Conservation (phyloP, 30 jellyfish, hydroid and myxozoan species). For the Euphysa ruthae region DNA sequence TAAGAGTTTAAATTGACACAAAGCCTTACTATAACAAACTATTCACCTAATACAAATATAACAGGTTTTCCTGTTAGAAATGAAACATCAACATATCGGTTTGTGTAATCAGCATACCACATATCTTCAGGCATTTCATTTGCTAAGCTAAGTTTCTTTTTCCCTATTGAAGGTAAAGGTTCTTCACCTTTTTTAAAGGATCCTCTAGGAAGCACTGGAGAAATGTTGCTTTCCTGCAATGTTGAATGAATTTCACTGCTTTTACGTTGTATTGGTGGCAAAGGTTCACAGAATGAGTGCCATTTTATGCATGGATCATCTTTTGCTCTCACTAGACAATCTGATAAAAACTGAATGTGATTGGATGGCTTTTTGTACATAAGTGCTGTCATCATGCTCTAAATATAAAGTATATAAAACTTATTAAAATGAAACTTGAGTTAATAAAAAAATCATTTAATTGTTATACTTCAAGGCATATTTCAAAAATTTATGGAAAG, state of each 20-base stretch:
- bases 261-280: constrained; percentile 79
- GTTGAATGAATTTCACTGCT: constrained; percentile 20
- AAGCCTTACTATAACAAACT: no score
- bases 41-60: constrained; percentile 70
- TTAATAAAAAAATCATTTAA: neutral
- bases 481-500: no score
- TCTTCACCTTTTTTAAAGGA: neutral
- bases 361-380: constrained; percentile 89
- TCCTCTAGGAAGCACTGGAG: neutral
- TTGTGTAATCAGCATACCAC: constrained; percentile 35
- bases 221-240: constrained; percentile 26
- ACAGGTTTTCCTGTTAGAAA: constrained; percentile 35
- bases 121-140: neutral
- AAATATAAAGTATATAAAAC: neutral
- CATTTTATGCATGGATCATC: constrained; percentile 54
- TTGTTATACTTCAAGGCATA: no score
- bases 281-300: constrained; percentile 84
- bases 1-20: no score
- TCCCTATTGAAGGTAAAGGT: neutral
- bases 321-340: constrained; percentile 65
- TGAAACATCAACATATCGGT: constrained; percentile 5
- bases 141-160: neutral
- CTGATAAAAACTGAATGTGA: constrained; percentile 69
- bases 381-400: constrained; percentile 95
- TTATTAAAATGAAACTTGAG: no score